These are phyloP conservation scores for Aphis craccivora DNA, from an alignment of 1,140 invertebrate genomes.

Conservation along the genomic window DNA sequence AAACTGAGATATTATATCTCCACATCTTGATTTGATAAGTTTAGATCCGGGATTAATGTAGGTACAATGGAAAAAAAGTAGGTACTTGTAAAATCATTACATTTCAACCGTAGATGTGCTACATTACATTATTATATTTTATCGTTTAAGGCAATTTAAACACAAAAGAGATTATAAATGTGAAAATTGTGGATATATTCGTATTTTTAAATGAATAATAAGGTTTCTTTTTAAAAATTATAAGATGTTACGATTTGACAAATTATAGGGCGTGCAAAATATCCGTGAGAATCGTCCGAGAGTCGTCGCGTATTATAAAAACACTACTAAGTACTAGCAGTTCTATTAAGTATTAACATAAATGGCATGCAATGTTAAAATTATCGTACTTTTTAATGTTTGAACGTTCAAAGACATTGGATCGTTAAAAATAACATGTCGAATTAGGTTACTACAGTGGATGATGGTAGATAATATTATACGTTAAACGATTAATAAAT, in stretches of 20 bases:
- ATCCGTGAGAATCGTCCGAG: slow-evolving; percentile 17
- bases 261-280: slow-evolving; percentile 44
- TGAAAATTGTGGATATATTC: neutral
- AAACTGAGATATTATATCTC: neutral
- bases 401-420: neutral
- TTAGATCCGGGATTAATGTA: slow-evolving; percentile 4
- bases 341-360: slow-evolving; percentile 22
- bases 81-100: neutral
- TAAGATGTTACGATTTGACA: neutral
- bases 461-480: neutral
- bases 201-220: slow-evolving; percentile 4
- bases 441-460: neutral
- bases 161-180: slow-evolving; percentile 18
- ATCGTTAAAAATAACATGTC: neutral
- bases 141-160: slow-evolving; percentile 33
- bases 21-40: neutral
- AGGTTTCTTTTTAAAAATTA: slow-evolving; percentile 1
- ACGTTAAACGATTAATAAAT: neutral
- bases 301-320: neutral
- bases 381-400: neutral
- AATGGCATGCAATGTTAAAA: neutral
- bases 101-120: neutral
- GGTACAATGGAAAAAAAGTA: neutral
- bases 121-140: neutral
- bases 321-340: neutral